Evolutionary conservation across 2,113 vertebrate species (phyloP).

Genomic region (Phylloscopus trochiloides): DNA sequence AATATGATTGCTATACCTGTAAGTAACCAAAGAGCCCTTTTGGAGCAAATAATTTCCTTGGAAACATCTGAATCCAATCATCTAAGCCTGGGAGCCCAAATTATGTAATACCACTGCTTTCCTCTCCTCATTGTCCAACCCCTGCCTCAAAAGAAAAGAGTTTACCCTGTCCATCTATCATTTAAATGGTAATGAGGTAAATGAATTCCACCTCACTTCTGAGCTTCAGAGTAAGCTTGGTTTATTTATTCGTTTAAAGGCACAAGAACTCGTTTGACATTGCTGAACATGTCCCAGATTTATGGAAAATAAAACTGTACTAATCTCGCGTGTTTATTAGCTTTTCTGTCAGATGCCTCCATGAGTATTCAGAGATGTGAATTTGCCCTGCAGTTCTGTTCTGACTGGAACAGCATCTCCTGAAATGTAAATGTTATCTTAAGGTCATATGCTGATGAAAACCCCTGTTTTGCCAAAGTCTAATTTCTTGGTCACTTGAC

Average conservation of each 20-base stretch:
- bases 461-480: conserved; percentile 47
- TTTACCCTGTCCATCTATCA: conserved; percentile 42
- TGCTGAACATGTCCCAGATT: conserved; percentile 41
- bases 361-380: conserved; percentile 8
- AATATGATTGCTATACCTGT: conserved; percentile 45
- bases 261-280: conserved; percentile 27
- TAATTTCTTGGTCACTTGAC: conserved; percentile 64
- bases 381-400: conserved; percentile 31
- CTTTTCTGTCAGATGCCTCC: conserved; percentile 21
- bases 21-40: conserved; percentile 38
- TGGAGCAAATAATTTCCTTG: conserved; percentile 35
- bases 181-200: conserved; percentile 62
- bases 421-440: conserved; percentile 67
- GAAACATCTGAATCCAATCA: conserved; percentile 54
- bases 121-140: neutral
- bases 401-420: conserved; percentile 46
- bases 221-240: conserved; percentile 27
- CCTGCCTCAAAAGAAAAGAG: conserved; percentile 28
- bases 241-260: conserved; percentile 59
- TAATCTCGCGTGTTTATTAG: conserved; percentile 42
- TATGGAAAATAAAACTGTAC: conserved; percentile 59
- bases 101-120: neutral
- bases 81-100: neutral
- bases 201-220: conserved; percentile 53
- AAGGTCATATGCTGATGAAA: conserved; percentile 69